Evolutionary conservation across 2,113 vertebrate species (phyloP), one percentile per base, ranked within the genome.

Genomic region (Pelusios castaneus): DNA sequence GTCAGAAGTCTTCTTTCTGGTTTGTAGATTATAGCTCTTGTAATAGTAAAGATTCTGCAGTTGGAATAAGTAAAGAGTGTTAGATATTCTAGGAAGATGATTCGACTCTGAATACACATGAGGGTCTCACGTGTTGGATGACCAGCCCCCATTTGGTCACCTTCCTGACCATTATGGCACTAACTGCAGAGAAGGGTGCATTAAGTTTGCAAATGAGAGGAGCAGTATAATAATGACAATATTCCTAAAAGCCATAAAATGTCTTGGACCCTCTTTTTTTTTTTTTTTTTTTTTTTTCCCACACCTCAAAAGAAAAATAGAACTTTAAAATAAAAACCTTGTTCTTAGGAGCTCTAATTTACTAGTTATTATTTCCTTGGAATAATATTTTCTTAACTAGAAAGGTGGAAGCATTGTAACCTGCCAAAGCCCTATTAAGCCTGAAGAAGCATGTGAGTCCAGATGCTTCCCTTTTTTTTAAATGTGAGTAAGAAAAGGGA

Each of bases 241-340:
- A 17, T 43, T 95, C 16, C 1, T 82, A 80, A 86, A 41, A 29
- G 52, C 22, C 4, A 1, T 52, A 63, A 54, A 79, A 49, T 85
- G 77, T 49, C 27, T 13, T 82, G 88, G 67, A n/a, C 16, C 5
- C 60, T 67, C 60, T 67, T 67, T 5, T 5, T 80, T 4, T 41
- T 56, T 8, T 8, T 10, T 1, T n/a, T n/a, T 67, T 67, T 5
- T 5, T 80, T 4, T 41, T 56, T 8, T 8, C 8, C 1, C 19
- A n/a, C 58, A 73, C 60, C 29, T 31, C 29, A 27, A 41, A 63
- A 73, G 27, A 22, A 17, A 38, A 22, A 47, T 43, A 55, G 16
- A 38, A 13, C n/a, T 8, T 1, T 49, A 25, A 34, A 56, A 4
- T 3, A 47, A 3, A 25, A 47, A 13, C 63, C 29, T 0, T 2